Percentiles rank a stretch among this genome's conserved stretches.
phyloP scores from a whole-genome alignment of 2,888 invertebrate species.

The Parapristionchus giblindavisi region DNA sequence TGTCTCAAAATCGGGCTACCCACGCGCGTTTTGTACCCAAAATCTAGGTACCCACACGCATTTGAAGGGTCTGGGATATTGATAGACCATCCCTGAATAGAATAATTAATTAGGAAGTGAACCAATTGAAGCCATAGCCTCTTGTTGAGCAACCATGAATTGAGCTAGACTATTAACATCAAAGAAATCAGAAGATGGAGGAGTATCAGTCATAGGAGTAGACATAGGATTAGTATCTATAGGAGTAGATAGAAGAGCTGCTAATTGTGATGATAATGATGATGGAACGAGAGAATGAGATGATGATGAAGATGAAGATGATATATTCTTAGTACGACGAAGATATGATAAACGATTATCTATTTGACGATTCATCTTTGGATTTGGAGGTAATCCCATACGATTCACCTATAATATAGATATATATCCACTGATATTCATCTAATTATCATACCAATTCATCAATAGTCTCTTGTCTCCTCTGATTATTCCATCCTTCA shows the following conservation, averaged over 20 bases:
- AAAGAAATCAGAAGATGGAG: not conserved
- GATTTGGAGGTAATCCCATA: slow-evolving; percentile 54
- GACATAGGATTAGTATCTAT: not conserved
- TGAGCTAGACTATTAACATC: slow-evolving; percentile 29
- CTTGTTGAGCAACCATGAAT: slow-evolving; percentile 29
- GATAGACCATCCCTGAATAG: no score
- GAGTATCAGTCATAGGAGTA: not conserved
- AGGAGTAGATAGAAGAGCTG: slow-evolving; percentile 7
- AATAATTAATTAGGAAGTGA: not conserved
- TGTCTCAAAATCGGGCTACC: no score
- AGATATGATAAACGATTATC: slow-evolving; percentile 59
- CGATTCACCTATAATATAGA: slow-evolving; percentile 35
- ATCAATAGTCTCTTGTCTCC: slow-evolving; percentile 47
- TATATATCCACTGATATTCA: not conserved
- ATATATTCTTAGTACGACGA: slow-evolving; percentile 51
- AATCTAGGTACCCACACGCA: no score
- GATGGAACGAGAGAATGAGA: slow-evolving; percentile 10
- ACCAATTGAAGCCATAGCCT: slow-evolving; percentile 4
- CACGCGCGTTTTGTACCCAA: no score
- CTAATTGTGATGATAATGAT: not conserved
- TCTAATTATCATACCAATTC: slow-evolving; percentile 43
- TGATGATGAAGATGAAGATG: no score
- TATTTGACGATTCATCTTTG: slow-evolving; percentile 53
- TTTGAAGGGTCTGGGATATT: no score
- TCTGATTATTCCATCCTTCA: slow-evolving; percentile 47